Percentiles rank a stretch among this genome's conserved stretches.
Conservation (phyloP, 2,888 invertebrate species). For the Anagyrus pseudococci region DNA sequence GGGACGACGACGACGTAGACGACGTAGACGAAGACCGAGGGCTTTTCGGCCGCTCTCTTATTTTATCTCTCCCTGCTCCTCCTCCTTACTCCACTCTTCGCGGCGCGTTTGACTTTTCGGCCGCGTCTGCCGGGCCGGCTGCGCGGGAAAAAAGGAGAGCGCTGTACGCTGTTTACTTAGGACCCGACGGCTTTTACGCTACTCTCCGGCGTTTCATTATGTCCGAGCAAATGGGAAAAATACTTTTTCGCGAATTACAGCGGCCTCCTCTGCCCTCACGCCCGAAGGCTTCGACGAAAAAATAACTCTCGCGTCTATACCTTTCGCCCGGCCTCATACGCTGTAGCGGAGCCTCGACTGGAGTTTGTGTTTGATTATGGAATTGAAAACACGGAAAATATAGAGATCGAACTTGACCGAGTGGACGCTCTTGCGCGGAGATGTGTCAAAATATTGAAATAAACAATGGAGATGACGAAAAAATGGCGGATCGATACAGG, state of each 20-base stretch:
- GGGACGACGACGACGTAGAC: too few relatives aligned
- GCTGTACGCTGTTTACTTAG: constrained; percentile 31
- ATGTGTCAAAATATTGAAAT: too few relatives aligned
- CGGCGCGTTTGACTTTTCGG: constrained; percentile 15
- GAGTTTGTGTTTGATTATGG: too few relatives aligned
- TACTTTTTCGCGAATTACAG: constrained; percentile 27
- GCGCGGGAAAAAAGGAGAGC: background rate
- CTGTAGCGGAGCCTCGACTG: too few relatives aligned
- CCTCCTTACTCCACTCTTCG: background rate
- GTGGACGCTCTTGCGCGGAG: too few relatives aligned
- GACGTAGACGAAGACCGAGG: background rate
- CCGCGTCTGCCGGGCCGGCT: too few relatives aligned
- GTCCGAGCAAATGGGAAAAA: constrained; percentile 27
- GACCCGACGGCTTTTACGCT: constrained; percentile 31
- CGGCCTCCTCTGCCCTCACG: too few relatives aligned
- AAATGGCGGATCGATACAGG: too few relatives aligned
- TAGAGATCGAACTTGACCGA: too few relatives aligned
- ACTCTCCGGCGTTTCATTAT: constrained; percentile 33
- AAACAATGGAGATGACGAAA: too few relatives aligned
- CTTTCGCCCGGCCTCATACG: background rate
- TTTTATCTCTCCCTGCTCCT: constrained; percentile 2
- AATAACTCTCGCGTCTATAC: constrained; percentile 10
- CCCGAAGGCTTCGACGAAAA: background rate
- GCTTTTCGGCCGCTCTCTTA: constrained; percentile 13
- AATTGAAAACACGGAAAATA: too few relatives aligned